phyloP scores from a whole-genome alignment of 2,797 vertebrate genomes.

The Aselliscus stoliczkanus region DNA sequence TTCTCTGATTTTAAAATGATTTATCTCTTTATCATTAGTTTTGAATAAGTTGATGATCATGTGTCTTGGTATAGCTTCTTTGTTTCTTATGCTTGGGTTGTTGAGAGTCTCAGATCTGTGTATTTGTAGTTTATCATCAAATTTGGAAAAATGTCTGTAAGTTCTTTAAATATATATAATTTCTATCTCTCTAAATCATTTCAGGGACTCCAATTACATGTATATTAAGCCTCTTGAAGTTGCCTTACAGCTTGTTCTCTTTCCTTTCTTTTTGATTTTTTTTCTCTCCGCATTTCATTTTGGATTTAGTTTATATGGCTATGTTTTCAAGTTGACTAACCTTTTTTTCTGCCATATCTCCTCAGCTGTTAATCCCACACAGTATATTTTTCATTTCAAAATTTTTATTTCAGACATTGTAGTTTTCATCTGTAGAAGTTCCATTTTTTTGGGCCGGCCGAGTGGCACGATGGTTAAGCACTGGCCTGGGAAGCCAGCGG shows the following conservation, averaged over 20 bases:
- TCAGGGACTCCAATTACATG: neutral
- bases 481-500: too few species aligned
- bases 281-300: neutral
- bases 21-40: neutral
- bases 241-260: neutral
- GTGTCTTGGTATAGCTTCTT: neutral
- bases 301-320: neutral
- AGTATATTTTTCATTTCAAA: neutral
- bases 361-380: neutral
- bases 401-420: neutral
- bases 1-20: neutral
- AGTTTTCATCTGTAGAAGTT: neutral
- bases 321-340: neutral
- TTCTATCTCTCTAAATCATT: neutral
- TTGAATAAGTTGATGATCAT: neutral
- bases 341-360: neutral
- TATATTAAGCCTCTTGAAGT: neutral
- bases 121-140: neutral
- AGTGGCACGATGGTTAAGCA: too few species aligned
- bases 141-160: neutral
- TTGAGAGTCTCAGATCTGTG: neutral
- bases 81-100: neutral
- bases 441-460: too few species aligned
- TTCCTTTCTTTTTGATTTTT: neutral
- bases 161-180: neutral